A percentile compares a stretch with the other conserved stretches of the same genome.
phyloP scores from a whole-genome alignment of 92 coral and sea anemone species.

The Heliopora coerulea region DNA sequence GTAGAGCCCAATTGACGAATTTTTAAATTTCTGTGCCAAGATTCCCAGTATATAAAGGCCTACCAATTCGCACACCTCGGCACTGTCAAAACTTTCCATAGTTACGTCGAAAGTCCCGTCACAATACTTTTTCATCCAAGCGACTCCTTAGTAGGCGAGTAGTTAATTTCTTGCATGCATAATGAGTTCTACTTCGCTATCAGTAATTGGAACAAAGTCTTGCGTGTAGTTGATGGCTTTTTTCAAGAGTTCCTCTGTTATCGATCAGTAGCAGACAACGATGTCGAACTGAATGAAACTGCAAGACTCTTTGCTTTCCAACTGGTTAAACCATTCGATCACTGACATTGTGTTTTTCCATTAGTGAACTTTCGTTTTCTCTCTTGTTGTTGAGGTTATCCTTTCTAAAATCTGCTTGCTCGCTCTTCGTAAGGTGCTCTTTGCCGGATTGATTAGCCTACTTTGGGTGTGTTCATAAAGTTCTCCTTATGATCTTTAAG shows the following conservation, averaged over 20 bases:
- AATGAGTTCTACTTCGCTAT: conserved; percentile 41
- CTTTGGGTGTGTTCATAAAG: not conserved
- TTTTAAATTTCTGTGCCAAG: conserved; percentile 10
- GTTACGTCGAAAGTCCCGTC: conserved; percentile 45
- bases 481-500: conserved; percentile 11
- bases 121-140: conserved; percentile 43
- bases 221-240: conserved; percentile 19
- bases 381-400: not conserved
- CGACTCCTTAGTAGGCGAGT: conserved; percentile 34
- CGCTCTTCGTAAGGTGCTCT: not conserved
- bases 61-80: conserved; percentile 50
- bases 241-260: conserved; percentile 48
- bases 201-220: conserved; percentile 18
- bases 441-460: not conserved
- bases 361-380: not conserved
- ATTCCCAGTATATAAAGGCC: conserved; percentile 35
- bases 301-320: conserved; percentile 33
- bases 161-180: conserved; percentile 49
- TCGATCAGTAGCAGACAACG: conserved; percentile 50
- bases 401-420: conserved; percentile 1
- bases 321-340: conserved; percentile 51
- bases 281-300: conserved; percentile 42
- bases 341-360: conserved; percentile 5
- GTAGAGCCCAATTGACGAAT: conserved; percentile 22
- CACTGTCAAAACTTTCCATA: conserved; percentile 57